These are phyloP conservation scores for Xyrauchen texanus DNA, from an alignment of 2,113 vertebrate species.

Conservation along the genomic window DNA sequence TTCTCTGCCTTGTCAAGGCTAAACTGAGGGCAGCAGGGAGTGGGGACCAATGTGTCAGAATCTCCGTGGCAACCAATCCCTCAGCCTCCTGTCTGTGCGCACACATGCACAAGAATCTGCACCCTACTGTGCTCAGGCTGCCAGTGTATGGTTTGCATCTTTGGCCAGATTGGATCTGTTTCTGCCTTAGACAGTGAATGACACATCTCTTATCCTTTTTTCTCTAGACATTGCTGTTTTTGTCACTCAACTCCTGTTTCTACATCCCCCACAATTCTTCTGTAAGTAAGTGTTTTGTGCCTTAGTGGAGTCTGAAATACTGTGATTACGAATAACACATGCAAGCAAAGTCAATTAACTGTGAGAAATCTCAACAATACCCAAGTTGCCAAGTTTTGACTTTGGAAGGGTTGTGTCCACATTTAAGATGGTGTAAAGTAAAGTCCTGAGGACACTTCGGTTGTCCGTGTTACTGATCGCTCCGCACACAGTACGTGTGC, in stretches of 20 bases:
- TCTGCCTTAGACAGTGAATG: slow-evolving; percentile 54
- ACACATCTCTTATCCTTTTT: slow-evolving; percentile 44
- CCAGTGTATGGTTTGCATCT: slow-evolving; percentile 63
- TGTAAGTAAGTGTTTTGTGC: too few relatives aligned
- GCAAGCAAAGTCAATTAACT: too few relatives aligned
- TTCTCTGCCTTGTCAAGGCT: slow-evolving; percentile 75
- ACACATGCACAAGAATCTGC: slow-evolving; percentile 40
- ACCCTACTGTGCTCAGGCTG: slow-evolving; percentile 53
- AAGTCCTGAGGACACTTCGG: too few relatives aligned
- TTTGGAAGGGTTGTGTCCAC: too few relatives aligned
- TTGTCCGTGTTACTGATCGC: too few relatives aligned
- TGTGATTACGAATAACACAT: too few relatives aligned
- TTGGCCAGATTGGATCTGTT: slow-evolving; percentile 67
- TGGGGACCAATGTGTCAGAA: slow-evolving; percentile 75
- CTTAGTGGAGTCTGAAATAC: too few relatives aligned
- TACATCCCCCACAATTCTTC: slow-evolving; percentile 34
- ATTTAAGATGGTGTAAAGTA: too few relatives aligned
- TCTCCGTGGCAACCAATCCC: slow-evolving; percentile 76
- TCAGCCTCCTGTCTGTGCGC: slow-evolving; percentile 64
- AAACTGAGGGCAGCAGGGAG: slow-evolving; percentile 79
- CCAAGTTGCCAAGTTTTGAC: too few relatives aligned
- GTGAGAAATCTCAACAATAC: too few relatives aligned
- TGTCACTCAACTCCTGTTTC: slow-evolving; percentile 33
- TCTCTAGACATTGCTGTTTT: slow-evolving; percentile 47
- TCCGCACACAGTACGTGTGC: too few relatives aligned